Conservation (phyloP, 2,797 vertebrate genomes). For the Coregonus suidteri region DNA sequence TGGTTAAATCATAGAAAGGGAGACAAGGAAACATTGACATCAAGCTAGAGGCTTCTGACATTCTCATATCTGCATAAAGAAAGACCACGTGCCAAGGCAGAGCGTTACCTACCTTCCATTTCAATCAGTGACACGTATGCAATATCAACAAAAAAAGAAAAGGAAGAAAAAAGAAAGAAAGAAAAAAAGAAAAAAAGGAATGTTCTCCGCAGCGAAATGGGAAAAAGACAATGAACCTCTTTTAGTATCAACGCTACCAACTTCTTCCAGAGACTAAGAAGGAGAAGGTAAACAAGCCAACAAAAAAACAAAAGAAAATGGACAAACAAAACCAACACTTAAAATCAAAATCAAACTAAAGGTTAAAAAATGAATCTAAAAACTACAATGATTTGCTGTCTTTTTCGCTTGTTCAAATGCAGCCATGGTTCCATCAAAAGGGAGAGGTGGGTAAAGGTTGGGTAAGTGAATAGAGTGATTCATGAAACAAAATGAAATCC, state of each 20-base stretch:
- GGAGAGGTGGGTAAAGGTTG: constrained; percentile 34
- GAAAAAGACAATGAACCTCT: constrained; percentile 94
- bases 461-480: constrained; percentile 58
- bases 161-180: constrained; percentile 75
- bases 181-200: constrained; percentile 94
- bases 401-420: constrained; percentile 75
- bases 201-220: constrained; percentile 96
- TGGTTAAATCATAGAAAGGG: constrained; percentile 65
- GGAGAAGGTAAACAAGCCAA: constrained; percentile 65
- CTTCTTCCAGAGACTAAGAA: constrained; percentile 79
- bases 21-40: constrained; percentile 91
- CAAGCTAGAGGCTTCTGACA: constrained; percentile 95
- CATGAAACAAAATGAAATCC: constrained; percentile 61
- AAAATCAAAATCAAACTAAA: constrained; percentile 60
- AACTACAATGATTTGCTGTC: constrained; percentile 73
- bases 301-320: constrained; percentile 57
- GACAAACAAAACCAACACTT: constrained; percentile 58
- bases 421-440: constrained; percentile 69
- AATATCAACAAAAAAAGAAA: constrained; percentile 85
- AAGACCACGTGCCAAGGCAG: constrained; percentile 95
- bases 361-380: constrained; percentile 60
- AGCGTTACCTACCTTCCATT: constrained; percentile 97
- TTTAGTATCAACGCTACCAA: constrained; percentile 90
- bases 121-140: constrained; percentile 97
- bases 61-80: constrained; percentile 95